Conservation (phyloP, 1,140 invertebrate genomes). For the Centruroides sculpturatus region DNA sequence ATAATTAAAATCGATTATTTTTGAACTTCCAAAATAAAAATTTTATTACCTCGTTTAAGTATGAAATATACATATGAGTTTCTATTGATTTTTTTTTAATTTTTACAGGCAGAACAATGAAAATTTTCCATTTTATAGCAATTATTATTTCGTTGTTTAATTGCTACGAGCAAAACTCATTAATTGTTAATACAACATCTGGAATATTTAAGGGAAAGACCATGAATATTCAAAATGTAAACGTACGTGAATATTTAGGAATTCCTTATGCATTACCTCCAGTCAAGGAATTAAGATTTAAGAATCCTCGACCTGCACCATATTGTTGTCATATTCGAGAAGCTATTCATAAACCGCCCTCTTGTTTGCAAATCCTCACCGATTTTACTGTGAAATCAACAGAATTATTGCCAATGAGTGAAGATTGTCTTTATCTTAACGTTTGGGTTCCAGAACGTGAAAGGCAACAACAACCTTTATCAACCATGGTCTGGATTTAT, state of each 20-base stretch:
- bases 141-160: too few species aligned
- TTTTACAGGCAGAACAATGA: too few species aligned
- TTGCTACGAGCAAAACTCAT: too few species aligned
- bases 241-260: slow-evolving; percentile 71
- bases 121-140: too few species aligned
- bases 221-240: too few species aligned
- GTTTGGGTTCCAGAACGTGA: slow-evolving; percentile 66
- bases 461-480: slow-evolving; percentile 29
- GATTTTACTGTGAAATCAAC: background rate
- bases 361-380: slow-evolving; percentile 9
- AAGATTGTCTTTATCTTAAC: slow-evolving; percentile 87
- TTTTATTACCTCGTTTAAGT: too few species aligned
- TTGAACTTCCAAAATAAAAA: too few species aligned
- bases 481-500: slow-evolving; percentile 64
- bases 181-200: too few species aligned
- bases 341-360: slow-evolving; percentile 3
- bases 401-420: slow-evolving; percentile 43
- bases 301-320: slow-evolving; percentile 67
- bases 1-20: too few species aligned
- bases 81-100: too few species aligned
- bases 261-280: slow-evolving; percentile 92
- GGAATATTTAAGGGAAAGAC: too few species aligned
- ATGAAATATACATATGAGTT: too few species aligned
- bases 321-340: slow-evolving; percentile 63
- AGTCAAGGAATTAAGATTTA: slow-evolving; percentile 65